phyloP scores from a whole-genome alignment of 2,113 vertebrate species.

The Trinectes maculatus region DNA sequence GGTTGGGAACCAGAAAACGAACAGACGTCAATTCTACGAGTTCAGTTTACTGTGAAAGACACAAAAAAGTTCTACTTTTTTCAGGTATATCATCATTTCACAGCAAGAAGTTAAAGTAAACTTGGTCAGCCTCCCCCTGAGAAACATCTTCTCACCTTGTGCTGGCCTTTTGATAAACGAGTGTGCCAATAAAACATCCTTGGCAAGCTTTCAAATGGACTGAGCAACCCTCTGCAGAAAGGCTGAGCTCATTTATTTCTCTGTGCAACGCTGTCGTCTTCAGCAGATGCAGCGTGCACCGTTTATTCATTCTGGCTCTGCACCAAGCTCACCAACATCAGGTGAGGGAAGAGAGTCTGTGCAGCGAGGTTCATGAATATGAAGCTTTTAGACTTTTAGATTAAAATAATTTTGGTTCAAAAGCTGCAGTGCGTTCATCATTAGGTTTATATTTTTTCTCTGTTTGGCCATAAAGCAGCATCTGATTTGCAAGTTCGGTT shows the following conservation, averaged over 20 bases:
- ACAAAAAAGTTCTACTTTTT: no score
- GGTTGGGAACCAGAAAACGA: not conserved
- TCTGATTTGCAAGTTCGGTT: not conserved
- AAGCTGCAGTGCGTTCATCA: not conserved
- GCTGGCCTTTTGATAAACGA: conserved; percentile 2
- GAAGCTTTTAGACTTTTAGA: not conserved
- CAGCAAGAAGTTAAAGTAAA: no score
- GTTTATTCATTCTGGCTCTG: not conserved
- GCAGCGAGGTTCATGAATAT: not conserved
- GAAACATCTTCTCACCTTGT: not conserved
- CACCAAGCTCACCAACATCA: no score
- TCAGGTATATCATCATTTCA: no score
- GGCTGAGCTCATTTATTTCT: conserved; percentile 9
- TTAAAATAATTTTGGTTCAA: no score
- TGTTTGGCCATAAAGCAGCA: not conserved
- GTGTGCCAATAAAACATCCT: conserved; percentile 5
- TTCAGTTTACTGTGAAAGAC: no score
- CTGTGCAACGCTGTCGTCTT: not conserved
- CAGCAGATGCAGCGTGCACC: not conserved
- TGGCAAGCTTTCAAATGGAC: not conserved
- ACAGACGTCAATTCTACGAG: no score
- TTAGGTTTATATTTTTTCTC: not conserved
- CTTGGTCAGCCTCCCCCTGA: not conserved
- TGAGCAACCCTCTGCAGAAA: not conserved
- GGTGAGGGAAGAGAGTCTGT: not conserved